Evolutionary conservation across 2,113 vertebrate genomes (phyloP).

Genomic region (Tursiops truncatus): DNA sequence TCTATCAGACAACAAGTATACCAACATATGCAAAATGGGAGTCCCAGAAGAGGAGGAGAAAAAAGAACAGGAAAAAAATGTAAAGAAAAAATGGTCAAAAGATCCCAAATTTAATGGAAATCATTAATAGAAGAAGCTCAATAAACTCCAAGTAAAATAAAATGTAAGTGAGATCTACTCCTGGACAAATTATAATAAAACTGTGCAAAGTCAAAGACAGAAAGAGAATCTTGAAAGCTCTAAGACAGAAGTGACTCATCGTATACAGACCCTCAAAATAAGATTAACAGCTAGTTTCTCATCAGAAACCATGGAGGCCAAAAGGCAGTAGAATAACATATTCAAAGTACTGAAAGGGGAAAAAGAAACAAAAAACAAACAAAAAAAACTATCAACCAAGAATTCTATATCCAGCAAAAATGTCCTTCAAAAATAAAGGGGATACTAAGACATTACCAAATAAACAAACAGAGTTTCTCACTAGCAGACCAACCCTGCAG

Average conservation of each 20-base stretch:
- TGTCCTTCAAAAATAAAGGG: neutral
- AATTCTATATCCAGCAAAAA: neutral
- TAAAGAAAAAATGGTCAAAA: neutral
- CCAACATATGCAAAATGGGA: neutral
- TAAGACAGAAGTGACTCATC: neutral
- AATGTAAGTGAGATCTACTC: neutral
- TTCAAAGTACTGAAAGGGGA: neutral
- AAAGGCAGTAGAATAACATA: neutral
- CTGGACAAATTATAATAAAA: slow-evolving; percentile 6
- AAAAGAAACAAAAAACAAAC: neutral
- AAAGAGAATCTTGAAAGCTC: neutral
- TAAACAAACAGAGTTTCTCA: neutral
- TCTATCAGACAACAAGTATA: neutral
- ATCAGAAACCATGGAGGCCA: neutral
- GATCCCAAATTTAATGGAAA: neutral
- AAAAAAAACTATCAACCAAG: neutral
- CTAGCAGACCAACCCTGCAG: neutral
- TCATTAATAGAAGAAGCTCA: neutral
- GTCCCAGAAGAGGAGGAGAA: neutral
- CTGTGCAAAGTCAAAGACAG: neutral
- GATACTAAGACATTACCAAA: neutral
- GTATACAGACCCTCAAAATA: neutral
- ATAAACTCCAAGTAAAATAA: neutral
- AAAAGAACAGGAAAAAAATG: neutral
- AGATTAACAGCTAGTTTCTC: neutral